A percentile compares a stretch with the other conserved stretches of the same genome.
Conservation (phyloP, 2,113 vertebrate genomes). For the Pelodiscus sinensis region DNA sequence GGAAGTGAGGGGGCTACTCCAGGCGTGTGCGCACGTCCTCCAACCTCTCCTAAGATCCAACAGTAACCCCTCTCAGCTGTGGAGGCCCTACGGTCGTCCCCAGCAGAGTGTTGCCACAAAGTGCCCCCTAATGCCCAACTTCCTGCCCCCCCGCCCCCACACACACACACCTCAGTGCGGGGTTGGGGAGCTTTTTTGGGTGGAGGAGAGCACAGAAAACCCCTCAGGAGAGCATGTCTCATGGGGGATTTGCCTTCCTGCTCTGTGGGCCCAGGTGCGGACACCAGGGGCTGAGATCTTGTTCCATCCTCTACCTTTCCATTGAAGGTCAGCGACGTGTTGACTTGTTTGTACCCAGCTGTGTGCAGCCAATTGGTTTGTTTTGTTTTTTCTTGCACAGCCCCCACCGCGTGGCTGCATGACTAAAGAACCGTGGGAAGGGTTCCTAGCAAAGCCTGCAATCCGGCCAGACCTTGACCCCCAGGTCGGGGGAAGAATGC, state of each 20-base stretch:
- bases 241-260: neutral
- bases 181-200: too few relatives aligned
- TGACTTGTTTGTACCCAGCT: neutral
- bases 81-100: neutral
- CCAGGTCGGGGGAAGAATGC: too few relatives aligned
- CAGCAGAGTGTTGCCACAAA: neutral
- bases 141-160: too few relatives aligned
- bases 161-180: too few relatives aligned
- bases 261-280: neutral
- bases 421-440: neutral
- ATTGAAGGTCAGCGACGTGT: neutral
- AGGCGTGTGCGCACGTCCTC: accelerated
- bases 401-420: accelerated
- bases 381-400: neutral
- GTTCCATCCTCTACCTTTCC: accelerated
- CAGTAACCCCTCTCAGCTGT: neutral
- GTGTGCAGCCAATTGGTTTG: neutral
- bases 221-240: neutral
- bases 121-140: conserved; percentile 41
- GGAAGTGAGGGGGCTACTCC: neutral
- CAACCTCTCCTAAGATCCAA: neutral
- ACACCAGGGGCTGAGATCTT: accelerated
- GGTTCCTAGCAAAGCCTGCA: neutral
- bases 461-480: accelerated
- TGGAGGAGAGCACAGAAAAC: neutral